Evolutionary conservation across 2,797 vertebrate genomes (phyloP).

Genomic region (Sylvia borin): DNA sequence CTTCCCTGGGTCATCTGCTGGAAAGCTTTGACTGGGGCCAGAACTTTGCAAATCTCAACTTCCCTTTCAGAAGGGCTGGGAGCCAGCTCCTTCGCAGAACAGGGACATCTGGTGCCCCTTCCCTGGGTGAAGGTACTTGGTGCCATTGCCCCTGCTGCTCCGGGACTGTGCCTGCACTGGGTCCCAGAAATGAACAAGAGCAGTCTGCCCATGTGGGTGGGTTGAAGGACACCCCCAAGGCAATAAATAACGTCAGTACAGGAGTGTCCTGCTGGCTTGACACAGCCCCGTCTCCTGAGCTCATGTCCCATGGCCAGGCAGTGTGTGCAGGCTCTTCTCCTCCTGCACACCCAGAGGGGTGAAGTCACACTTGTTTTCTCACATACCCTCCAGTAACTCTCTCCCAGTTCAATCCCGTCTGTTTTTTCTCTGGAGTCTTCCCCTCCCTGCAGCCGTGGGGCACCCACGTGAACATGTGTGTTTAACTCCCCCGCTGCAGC

Average conservation of each 20-base stretch:
- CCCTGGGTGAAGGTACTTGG: neutral
- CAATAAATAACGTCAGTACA: neutral
- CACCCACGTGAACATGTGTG: neutral
- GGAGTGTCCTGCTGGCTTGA: neutral
- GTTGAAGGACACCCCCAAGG: neutral
- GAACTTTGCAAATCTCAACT: neutral
- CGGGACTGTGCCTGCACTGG: neutral
- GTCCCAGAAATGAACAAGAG: neutral
- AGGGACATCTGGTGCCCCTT: neutral
- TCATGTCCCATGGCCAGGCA: neutral
- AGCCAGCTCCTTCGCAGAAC: neutral
- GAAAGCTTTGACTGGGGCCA: neutral
- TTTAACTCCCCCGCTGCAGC: slow-evolving; percentile 9
- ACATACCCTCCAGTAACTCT: neutral
- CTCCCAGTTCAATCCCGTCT: neutral
- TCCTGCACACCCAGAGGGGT: neutral
- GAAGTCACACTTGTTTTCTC: neutral
- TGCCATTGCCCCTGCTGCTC: neutral
- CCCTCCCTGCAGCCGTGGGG: neutral
- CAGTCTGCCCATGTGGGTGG: neutral
- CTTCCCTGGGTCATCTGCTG: neutral
- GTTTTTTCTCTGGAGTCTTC: neutral
- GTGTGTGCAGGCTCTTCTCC: neutral
- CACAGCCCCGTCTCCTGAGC: fast-evolving
- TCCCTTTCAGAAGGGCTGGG: neutral